Percentiles rank a stretch among this genome's conserved stretches.
phyloP scores from a whole-genome alignment of 2,113 vertebrate species.

The Paramormyrops kingsleyae region DNA sequence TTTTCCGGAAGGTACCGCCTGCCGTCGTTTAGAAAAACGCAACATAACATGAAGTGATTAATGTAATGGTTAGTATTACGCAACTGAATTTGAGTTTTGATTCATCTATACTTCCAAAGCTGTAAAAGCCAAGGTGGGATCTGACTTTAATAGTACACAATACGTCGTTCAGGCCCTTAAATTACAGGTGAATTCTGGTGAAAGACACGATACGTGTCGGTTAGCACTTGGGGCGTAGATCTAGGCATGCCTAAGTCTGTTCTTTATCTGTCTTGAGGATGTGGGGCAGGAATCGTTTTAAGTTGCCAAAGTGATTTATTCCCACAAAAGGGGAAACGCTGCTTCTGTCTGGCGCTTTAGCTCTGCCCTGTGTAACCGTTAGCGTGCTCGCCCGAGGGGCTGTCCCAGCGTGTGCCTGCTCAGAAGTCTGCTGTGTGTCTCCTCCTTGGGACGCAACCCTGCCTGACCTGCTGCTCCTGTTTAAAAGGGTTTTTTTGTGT shows the following conservation, averaged over 20 bases:
- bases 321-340: not conserved
- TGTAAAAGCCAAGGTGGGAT: not conserved
- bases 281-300: not conserved
- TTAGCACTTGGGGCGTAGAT: not conserved
- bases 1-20: conserved; percentile 83
- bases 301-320: not conserved
- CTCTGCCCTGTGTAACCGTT: not conserved
- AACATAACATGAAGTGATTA: not conserved
- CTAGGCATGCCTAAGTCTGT: not conserved
- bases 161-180: not conserved
- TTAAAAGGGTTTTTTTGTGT: not conserved
- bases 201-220: not conserved
- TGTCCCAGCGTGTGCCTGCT: not conserved
- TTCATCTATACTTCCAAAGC: not conserved
- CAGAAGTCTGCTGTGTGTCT: not conserved
- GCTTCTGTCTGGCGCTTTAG: not conserved
- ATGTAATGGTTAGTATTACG: not conserved
- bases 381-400: not conserved
- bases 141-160: not conserved
- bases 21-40: not conserved
- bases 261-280: not conserved
- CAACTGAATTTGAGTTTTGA: not conserved
- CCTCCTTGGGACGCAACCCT: not conserved
- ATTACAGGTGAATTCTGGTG: not conserved
- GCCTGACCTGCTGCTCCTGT: not conserved